phyloP scores from a whole-genome alignment of 2,113 vertebrate genomes.

The Prunella fulvescens region DNA sequence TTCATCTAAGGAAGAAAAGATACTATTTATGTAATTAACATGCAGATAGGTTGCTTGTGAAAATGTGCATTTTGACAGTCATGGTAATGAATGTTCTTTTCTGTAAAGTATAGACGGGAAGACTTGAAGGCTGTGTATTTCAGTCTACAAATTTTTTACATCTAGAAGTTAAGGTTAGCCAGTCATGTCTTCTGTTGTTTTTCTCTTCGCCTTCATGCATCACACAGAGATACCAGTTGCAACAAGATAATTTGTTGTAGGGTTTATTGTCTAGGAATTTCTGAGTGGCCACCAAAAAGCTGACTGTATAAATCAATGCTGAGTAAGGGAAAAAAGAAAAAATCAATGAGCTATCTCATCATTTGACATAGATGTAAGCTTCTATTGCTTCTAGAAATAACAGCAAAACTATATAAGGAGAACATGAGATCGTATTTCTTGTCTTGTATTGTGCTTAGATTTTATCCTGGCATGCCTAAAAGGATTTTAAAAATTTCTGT shows the following conservation, averaged over 20 bases:
- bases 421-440: background rate
- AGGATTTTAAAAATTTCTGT: background rate
- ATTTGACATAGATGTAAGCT: background rate
- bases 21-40: background rate
- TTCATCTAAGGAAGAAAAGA: background rate
- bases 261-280: background rate
- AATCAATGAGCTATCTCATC: background rate
- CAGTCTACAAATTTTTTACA: background rate
- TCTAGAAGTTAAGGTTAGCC: background rate
- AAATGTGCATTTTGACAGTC: background rate
- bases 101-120: background rate
- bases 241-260: background rate
- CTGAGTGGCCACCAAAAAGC: background rate
- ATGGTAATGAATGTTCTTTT: background rate
- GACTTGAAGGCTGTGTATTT: background rate
- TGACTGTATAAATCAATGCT: background rate
- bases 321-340: background rate
- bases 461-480: background rate
- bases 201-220: background rate
- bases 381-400: background rate
- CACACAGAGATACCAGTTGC: background rate
- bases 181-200: background rate
- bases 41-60: background rate
- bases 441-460: background rate
- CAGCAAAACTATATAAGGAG: background rate